Evolutionary conservation across 2,888 invertebrate species (phyloP).

Genomic region (Stegana nigrithorax): DNA sequence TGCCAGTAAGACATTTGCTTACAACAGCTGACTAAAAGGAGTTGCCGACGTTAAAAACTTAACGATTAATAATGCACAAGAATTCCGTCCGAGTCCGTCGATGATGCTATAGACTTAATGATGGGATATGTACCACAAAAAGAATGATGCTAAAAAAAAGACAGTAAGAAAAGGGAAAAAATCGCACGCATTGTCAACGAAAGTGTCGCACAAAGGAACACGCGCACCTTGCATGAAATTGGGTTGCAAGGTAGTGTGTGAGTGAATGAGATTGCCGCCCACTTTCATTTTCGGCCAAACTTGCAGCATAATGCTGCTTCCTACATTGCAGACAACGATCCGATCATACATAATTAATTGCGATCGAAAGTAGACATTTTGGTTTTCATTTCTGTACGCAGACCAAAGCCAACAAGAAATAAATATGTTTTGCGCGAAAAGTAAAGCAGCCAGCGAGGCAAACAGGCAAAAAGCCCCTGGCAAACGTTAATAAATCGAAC

Average conservation of each 20-base stretch:
- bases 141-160: constrained; percentile 16
- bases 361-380: constrained; percentile 61
- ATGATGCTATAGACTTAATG: no score
- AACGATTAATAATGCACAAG: background rate
- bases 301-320: background rate
- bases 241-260: no score
- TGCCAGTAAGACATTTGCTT: no score
- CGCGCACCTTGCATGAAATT: constrained; percentile 1
- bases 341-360: constrained; percentile 56
- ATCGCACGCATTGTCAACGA: background rate
- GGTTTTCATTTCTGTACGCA: constrained; percentile 38
- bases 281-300: constrained; percentile 49
- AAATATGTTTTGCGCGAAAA: background rate
- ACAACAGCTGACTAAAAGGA: no score
- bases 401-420: background rate
- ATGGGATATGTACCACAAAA: constrained; percentile 3
- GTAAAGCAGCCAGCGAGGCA: background rate
- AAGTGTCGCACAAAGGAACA: background rate
- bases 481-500: constrained; percentile 15
- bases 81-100: no score
- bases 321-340: constrained; percentile 1
- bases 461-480: background rate
- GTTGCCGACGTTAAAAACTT: constrained; percentile 5
- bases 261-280: no score
- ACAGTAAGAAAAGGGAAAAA: constrained; percentile 7